Percentiles rank a stretch among this genome's conserved stretches.
phyloP scores from a whole-genome alignment of 1,140 invertebrate genomes.

The Pseudobourletiella spinata region DNA sequence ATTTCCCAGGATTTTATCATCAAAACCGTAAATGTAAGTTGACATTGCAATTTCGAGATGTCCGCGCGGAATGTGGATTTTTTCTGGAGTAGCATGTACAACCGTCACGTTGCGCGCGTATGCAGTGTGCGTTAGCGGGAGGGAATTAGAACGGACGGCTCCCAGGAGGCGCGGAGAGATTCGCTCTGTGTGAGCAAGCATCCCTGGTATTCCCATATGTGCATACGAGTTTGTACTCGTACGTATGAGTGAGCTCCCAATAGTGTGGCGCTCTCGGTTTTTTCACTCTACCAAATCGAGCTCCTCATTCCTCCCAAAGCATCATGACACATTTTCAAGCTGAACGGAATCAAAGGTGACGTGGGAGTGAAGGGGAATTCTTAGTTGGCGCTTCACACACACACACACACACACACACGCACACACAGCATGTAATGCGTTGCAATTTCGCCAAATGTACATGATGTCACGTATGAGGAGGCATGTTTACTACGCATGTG shows the following conservation, averaged over 20 bases:
- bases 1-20: too few relatives aligned
- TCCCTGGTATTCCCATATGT: neutral
- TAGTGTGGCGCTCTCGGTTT: neutral
- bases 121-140: neutral
- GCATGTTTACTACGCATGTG: too few relatives aligned
- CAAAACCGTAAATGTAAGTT: too few relatives aligned
- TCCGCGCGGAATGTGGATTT: too few relatives aligned
- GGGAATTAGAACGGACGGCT: neutral
- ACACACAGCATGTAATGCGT: too few relatives aligned
- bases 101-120: neutral
- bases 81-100: neutral
- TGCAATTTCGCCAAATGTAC: too few relatives aligned
- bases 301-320: neutral
- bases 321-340: neutral
- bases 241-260: too few relatives aligned
- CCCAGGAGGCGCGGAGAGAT: neutral
- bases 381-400: too few relatives aligned
- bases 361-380: neutral
- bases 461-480: too few relatives aligned
- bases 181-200: neutral
- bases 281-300: neutral
- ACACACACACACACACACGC: too few relatives aligned
- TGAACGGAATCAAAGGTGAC: neutral
- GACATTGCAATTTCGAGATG: too few relatives aligned
- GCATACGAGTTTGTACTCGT: too few relatives aligned